phyloP scores from a whole-genome alignment of 37 sponge, comb jelly and placozoan species.

The Trichoplax adhaerens region DNA sequence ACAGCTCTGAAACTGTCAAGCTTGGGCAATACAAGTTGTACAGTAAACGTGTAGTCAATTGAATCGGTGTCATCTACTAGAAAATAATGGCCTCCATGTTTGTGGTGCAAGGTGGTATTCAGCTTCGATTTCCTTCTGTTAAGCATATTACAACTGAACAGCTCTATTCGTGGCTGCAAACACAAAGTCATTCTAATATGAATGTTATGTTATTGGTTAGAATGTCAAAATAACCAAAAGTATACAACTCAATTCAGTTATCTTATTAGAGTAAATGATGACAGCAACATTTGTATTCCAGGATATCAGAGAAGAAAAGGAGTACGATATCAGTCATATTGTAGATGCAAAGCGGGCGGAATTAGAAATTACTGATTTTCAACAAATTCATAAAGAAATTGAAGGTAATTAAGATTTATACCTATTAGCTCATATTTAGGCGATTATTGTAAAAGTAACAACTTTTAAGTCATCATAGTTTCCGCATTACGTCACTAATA shows the following conservation, averaged over 20 bases:
- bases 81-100: conserved; percentile 11
- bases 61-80: too few relatives aligned
- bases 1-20: too few relatives aligned
- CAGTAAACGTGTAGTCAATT: too few relatives aligned
- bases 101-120: conserved; percentile 17
- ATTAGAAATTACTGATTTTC: neutral
- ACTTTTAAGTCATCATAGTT: too few relatives aligned
- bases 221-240: neutral
- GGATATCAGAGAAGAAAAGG: conserved; percentile 47
- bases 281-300: neutral
- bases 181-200: neutral
- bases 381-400: too few relatives aligned
- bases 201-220: conserved; percentile 12
- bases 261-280: too few relatives aligned
- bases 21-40: too few relatives aligned
- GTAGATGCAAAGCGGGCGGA: conserved; percentile 43
- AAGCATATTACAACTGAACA: conserved; percentile 19
- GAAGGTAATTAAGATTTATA: too few relatives aligned
- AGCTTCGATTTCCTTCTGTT: conserved; percentile 24
- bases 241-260: too few relatives aligned
- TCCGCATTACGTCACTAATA: too few relatives aligned
- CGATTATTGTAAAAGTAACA: too few relatives aligned
- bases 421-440: too few relatives aligned
- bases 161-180: conserved; percentile 12
- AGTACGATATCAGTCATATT: conserved; percentile 47